A percentile compares a stretch with the other conserved stretches of the same genome.
Evolutionary conservation across 2,113 vertebrate genomes (phyloP).

Genomic region (Corvus hawaiiensis): DNA sequence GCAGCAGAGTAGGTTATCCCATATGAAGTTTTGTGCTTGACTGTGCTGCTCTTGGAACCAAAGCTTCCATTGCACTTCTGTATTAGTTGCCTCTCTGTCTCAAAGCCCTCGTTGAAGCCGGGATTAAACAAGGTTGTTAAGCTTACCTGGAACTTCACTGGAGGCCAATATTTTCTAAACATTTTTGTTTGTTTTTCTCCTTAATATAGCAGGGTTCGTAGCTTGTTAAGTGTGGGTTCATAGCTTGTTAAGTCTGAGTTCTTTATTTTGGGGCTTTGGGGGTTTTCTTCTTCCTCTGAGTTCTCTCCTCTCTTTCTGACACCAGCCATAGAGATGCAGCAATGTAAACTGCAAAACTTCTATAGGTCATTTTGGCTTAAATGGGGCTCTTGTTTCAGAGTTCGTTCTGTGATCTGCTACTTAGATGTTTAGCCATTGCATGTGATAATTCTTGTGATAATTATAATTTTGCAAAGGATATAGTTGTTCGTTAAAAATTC

Average conservation of each 20-base stretch:
- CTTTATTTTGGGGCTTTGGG: background rate
- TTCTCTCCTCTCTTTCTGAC: background rate
- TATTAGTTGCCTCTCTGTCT: background rate
- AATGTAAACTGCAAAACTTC: background rate
- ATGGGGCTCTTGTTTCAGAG: background rate
- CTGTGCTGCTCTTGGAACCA: background rate
- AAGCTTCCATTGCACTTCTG: background rate
- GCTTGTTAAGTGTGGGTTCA: background rate
- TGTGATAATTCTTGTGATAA: background rate
- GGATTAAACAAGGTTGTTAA: background rate
- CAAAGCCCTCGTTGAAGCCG: background rate
- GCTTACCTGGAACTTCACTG: background rate
- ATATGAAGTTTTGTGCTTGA: background rate
- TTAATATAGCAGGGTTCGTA: background rate
- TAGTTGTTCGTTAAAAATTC: background rate
- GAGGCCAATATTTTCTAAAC: background rate
- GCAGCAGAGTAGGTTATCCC: background rate
- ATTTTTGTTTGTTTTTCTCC: background rate
- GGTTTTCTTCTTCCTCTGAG: background rate
- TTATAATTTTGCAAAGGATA: background rate
- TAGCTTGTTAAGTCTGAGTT: background rate
- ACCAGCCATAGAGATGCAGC: background rate
- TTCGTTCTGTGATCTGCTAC: background rate
- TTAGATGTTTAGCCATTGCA: background rate
- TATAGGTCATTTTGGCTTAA: background rate